phyloP scores from a whole-genome alignment of 1,140 invertebrate species.

The Tigriopus japonicus region DNA sequence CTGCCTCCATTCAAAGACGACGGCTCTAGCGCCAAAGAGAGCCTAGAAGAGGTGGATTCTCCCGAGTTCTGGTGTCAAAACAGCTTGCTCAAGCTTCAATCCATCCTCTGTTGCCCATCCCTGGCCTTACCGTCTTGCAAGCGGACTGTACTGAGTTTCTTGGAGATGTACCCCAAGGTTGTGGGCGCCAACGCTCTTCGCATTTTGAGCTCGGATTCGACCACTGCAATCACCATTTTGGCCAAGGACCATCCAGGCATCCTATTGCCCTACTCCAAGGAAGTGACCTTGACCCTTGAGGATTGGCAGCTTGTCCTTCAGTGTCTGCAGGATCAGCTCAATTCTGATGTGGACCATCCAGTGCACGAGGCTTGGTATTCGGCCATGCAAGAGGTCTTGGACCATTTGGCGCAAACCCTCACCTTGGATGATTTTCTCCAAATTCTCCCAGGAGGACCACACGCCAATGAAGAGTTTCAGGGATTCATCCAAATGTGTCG shows the following conservation, averaged over 20 bases:
- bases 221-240: background rate
- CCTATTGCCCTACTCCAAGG: background rate
- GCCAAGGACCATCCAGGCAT: background rate
- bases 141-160: background rate
- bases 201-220: conserved; percentile 1
- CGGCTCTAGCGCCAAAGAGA: background rate
- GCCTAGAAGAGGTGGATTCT: background rate
- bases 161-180: background rate
- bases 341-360: background rate
- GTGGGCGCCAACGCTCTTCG: background rate
- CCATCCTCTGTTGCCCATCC: background rate
- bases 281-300: background rate
- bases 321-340: conserved; percentile 1
- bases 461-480: conserved; percentile 6
- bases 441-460: background rate
- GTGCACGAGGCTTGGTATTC: conserved; percentile 7
- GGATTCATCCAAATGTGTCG: conserved; percentile 6
- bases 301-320: conserved; percentile 3
- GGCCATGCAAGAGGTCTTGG: conserved; percentile 1
- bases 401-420: conserved; percentile 4
- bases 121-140: background rate
- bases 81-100: conserved; percentile 6
- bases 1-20: conserved; percentile 2
- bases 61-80: conserved; percentile 13
- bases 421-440: background rate